Evolutionary conservation across 1,140 invertebrate species (phyloP).

Genomic region (Orchestia grillus): DNA sequence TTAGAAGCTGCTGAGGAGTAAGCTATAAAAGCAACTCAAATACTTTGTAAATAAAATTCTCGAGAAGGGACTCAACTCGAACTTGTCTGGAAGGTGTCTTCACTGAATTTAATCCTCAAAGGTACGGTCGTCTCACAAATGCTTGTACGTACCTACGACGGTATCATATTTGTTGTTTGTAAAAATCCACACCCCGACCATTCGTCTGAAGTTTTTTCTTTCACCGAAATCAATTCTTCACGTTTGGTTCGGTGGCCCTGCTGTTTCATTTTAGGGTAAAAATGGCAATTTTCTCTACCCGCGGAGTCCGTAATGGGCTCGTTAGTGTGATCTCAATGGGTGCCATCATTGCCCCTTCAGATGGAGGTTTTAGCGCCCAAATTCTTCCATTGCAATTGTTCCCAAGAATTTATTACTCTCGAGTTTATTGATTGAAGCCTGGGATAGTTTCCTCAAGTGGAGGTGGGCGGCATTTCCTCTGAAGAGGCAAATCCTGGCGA

Average conservation of each 20-base stretch:
- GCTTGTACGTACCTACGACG: background rate
- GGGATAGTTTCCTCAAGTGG: background rate
- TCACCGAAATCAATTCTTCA: constrained; percentile 1
- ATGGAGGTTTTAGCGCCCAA: constrained; percentile 27
- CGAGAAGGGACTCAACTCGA: background rate
- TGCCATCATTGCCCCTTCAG: constrained; percentile 19
- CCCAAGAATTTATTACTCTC: constrained; percentile 23
- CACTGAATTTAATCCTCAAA: background rate
- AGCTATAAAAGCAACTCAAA: background rate
- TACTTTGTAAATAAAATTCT: background rate
- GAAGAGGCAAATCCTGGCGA: background rate
- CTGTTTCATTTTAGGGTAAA: constrained; percentile 48
- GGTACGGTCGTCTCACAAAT: background rate
- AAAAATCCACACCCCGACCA: background rate
- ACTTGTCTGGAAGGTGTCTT: background rate
- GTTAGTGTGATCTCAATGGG: background rate
- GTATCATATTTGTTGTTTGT: background rate
- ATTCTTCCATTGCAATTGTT: constrained; percentile 55
- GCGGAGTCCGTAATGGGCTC: constrained; percentile 41
- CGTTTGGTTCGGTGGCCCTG: constrained; percentile 4
- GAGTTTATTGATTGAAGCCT: constrained; percentile 26
- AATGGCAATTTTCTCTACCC: constrained; percentile 18
- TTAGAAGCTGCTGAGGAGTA: background rate
- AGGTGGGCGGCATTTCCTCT: background rate
- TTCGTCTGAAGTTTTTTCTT: background rate